phyloP scores from a whole-genome alignment of 2,113 vertebrate genomes.

The Motacilla alba region DNA sequence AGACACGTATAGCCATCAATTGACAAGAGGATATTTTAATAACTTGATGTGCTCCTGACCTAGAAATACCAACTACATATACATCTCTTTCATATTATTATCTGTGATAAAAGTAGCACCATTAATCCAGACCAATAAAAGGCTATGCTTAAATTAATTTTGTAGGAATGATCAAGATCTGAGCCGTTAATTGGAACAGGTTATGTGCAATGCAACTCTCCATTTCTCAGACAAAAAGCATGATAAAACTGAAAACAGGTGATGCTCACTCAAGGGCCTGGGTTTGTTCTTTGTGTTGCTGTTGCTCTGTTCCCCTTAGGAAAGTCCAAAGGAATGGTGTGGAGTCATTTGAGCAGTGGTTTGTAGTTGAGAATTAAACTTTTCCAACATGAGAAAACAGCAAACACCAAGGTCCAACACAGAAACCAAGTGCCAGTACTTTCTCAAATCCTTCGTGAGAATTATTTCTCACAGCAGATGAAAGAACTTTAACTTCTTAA shows the following conservation, averaged over 20 bases:
- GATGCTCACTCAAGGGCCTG: not conserved
- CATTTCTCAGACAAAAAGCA: not conserved
- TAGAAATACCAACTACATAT: conserved; percentile 5
- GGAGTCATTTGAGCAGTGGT: not conserved
- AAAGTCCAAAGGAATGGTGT: not conserved
- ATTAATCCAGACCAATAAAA: not conserved
- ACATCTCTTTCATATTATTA: not conserved
- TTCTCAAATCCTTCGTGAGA: not conserved
- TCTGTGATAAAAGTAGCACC: not conserved
- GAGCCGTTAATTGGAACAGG: not conserved
- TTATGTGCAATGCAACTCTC: not conserved
- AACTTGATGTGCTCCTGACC: conserved; percentile 10
- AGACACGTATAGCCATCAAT: not conserved
- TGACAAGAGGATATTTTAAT: conserved; percentile 40
- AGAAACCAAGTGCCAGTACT: not conserved
- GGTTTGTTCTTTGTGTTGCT: not conserved
- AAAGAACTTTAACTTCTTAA: not conserved
- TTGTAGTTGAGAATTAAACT: not conserved
- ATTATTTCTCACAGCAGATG: not conserved
- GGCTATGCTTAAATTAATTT: not conserved
- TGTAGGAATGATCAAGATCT: not conserved
- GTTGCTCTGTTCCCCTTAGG: not conserved
- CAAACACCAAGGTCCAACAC: not conserved
- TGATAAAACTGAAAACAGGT: not conserved
- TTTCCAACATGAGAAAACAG: not conserved